Conservation (phyloP, 1,140 invertebrate genomes). For the Anastrepha ludens region DNA sequence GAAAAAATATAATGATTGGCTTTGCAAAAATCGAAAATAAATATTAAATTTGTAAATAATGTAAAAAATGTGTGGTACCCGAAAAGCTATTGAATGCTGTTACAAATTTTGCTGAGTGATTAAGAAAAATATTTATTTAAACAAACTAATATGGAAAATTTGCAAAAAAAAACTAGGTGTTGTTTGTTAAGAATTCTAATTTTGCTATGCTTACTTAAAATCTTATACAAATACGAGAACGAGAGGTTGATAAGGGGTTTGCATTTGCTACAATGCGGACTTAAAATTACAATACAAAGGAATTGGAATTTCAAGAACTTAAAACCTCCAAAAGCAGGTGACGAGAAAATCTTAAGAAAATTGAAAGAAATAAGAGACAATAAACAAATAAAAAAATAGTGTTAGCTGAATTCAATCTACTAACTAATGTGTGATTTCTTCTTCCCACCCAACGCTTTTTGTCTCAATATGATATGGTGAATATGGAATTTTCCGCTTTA, state of each 20-base stretch:
- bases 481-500: no score
- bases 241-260: neutral
- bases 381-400: no score
- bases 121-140: conserved; percentile 40
- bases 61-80: conserved; percentile 12
- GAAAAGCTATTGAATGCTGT: conserved; percentile 7
- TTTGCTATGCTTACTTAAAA: neutral
- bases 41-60: conserved; percentile 49
- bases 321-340: no score
- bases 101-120: conserved; percentile 8
- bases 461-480: no score
- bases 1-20: conserved; percentile 29
- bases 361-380: no score
- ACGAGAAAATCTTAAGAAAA: no score
- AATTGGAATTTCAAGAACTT: no score
- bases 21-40: conserved; percentile 55
- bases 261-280: neutral
- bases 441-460: no score
- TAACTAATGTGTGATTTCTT: no score
- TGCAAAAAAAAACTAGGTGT: neutral
- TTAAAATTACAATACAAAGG: no score
- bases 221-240: neutral
- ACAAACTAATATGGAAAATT: neutral
- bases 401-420: no score
- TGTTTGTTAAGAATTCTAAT: conserved; percentile 8